phyloP scores from a whole-genome alignment of 2,113 vertebrate species.

The Passerina amoena region DNA sequence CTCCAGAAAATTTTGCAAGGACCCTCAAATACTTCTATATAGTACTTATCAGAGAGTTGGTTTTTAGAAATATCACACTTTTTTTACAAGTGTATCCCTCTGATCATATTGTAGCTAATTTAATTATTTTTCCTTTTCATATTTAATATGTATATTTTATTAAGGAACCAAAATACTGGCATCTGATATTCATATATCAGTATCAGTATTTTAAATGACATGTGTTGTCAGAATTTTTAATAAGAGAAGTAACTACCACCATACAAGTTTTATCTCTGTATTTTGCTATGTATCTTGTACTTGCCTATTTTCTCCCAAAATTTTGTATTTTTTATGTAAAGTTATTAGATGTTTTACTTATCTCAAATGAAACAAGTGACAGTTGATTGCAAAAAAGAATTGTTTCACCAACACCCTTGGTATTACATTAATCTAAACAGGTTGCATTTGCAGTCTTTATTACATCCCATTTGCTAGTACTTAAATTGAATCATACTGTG shows the following conservation, averaged over 20 bases:
- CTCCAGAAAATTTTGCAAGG: background rate
- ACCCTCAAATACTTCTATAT: background rate
- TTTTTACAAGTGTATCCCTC: background rate
- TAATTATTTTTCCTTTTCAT: background rate
- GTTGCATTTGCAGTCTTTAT: background rate
- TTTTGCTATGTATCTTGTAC: background rate
- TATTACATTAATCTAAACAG: background rate
- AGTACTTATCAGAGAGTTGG: background rate
- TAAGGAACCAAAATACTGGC: background rate
- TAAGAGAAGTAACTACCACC: background rate
- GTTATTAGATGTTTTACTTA: background rate
- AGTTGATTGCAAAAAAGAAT: conserved; percentile 6
- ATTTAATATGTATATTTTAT: background rate
- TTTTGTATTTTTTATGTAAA: background rate
- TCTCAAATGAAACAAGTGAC: background rate
- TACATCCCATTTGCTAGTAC: background rate
- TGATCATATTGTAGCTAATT: background rate
- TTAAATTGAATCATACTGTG: background rate
- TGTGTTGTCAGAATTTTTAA: background rate
- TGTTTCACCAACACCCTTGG: background rate
- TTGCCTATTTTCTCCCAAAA: background rate
- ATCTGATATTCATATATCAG: background rate
- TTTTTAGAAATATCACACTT: background rate
- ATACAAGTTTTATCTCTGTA: background rate
- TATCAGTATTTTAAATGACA: background rate